Base-by-base conservation (phyloP, 2,797 vertebrate genomes). In the Mormyrus proboscirostris region DNA sequence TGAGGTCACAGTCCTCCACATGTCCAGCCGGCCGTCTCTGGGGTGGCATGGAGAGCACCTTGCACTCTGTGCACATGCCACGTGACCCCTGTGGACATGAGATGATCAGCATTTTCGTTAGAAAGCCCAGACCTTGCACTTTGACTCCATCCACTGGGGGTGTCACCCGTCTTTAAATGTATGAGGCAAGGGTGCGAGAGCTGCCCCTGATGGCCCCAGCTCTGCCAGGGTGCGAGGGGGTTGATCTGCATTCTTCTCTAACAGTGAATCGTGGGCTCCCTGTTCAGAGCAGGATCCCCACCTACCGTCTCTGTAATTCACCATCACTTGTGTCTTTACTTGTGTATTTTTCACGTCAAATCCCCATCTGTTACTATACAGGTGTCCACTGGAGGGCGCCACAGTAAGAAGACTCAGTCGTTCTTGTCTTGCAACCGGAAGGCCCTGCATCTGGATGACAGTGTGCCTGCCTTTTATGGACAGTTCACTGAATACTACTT, bases 401-500 rank as follows among this genome's bases (percentile, higher is more conserved):
- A 97, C 53, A 96, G 97, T 93, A 98, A 97, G 95, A 98, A 97
- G 93, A 98, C 98, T 0, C 97, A 97, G 91, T 97, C 97, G 65
- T 95, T 99, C 86, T 91, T 99, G 44, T 99, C 97, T 22, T 99
- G 98, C 92, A 98, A 96, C 44, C 97, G 97, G 82, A 97, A 97
- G 93, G 93, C 94, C 88, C 93, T 96, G 89, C 95, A 90, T 89
- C 93, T 98, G 86, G 96, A 97, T 0, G 93, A 97, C 73, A 96
- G 95, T 87, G 92, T 96, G 7, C 97, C 98, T 90, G 98, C 97
- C 89, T 95, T 99, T 93, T 97, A 99, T 88, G 94, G 99, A 89
- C 98, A 99, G 91, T 99, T 99, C 92, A 99, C 97, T 0, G 99
- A 99, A 86, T 99, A 99, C 94, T 99, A 99, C 95, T 97, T 98